These are phyloP conservation scores for Salticus scenicus DNA, from an alignment of 2,888 invertebrate genomes.

Conservation along the genomic window DNA sequence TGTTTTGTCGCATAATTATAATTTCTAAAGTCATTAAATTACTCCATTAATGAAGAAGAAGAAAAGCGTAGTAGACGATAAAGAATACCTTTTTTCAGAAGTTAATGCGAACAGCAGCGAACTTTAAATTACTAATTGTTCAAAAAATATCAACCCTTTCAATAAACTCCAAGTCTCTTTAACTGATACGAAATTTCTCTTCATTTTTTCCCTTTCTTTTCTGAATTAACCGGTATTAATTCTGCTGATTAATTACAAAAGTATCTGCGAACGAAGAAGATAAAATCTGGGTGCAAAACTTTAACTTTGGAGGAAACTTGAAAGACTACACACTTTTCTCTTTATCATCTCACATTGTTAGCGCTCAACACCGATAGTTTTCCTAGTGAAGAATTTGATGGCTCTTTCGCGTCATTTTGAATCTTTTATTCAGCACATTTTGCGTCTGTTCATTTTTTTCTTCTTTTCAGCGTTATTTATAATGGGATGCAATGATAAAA, in stretches of 20 bases:
- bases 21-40: too few relatives aligned
- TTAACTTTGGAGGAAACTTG: not conserved
- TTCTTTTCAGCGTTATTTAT: not conserved
- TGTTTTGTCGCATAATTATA: too few relatives aligned
- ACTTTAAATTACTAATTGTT: not conserved
- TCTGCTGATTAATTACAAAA: constrained; percentile 7
- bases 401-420: not conserved
- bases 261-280: not conserved
- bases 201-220: not conserved
- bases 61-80: too few relatives aligned
- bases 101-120: too few relatives aligned
- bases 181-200: not conserved
- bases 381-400: not conserved
- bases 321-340: constrained; percentile 8
- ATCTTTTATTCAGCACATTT: not conserved
- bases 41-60: too few relatives aligned
- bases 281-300: not conserved
- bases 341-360: not conserved
- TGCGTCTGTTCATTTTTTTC: not conserved
- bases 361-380: not conserved
- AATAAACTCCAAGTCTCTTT: not conserved
- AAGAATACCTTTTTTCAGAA: too few relatives aligned
- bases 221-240: constrained; percentile 3
- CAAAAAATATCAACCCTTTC: not conserved
- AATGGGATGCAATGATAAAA: not conserved